Evolutionary conservation across 2,888 invertebrate species (phyloP), one percentile per base, ranked within the genome.

Genomic region (Pherbina coryleti): DNA sequence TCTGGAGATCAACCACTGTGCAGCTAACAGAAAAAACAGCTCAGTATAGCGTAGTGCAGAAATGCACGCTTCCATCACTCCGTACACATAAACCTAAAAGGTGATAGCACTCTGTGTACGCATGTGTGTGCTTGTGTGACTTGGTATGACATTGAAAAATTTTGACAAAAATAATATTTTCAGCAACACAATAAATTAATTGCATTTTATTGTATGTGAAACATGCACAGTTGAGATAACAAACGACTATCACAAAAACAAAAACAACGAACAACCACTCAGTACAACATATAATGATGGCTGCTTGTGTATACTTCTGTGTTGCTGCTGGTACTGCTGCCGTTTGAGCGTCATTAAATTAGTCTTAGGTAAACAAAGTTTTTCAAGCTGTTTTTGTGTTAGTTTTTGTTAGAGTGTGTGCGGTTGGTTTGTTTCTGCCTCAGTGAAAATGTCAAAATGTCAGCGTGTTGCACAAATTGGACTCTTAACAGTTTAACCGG

Each of bases 161-260:
- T 49, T 60, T 64, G 44, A 60, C 60, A 73, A 73, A 73, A 73
- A 73, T 73, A 73, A 73, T 49, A 73, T 62, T 73, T 49, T 49
- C 62, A 62, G 51, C 60, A 31, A n/a, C 60, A 44, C 14, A 72
- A 34, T 66, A 37, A 72, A 72, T 72, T 72, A 72, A 72, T 72
- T 72, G 28, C 73, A 49, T 62, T 64, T 25, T 51, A 62, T 73
- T 73, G 11, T 60, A 49, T 22, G 72, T 60, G 28, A 31, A 73
- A 62, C 73, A 73, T 73, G 73, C 44, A 28, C 62, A 44, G 44
- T 73, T 62, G 62, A 44, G 62, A 73, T 73, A 73, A 73, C 73
- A 49, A 73, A 60, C 49, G 62, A 73, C 62, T 44, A 49, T 31
- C 22, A 55, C 71, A 31, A 70, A 34, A 71, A 71, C 55, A 71